Percentiles rank a stretch among this genome's conserved stretches.
phyloP scores from a whole-genome alignment of 2,113 vertebrate genomes.

The Myodes glareolus region DNA sequence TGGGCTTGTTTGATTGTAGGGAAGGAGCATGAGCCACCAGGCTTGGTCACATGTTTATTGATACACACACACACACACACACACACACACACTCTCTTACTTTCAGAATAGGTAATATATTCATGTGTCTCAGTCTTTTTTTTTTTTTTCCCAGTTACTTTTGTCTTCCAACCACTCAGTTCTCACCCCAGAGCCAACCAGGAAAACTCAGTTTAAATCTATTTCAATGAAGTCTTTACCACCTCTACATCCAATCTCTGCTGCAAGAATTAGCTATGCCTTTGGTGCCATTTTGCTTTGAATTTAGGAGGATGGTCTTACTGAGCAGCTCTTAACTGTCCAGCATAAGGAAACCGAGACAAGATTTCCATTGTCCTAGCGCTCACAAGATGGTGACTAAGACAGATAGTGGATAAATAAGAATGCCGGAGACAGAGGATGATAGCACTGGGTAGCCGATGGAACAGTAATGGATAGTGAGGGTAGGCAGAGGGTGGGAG shows the following conservation, averaged over 20 bases:
- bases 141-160: not conserved
- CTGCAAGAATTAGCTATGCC: not conserved
- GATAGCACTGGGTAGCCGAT: not conserved
- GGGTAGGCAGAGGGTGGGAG: not conserved
- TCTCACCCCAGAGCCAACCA: not conserved
- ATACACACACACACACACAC: too few relatives aligned
- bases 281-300: slow-evolving; percentile 7
- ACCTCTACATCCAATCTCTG: not conserved
- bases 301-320: not conserved
- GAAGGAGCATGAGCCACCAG: not conserved
- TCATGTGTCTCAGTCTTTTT: slow-evolving; percentile 22
- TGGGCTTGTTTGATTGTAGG: not conserved
- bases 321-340: not conserved
- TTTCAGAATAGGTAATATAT: not conserved
- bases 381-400: not conserved
- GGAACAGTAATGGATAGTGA: not conserved
- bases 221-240: not conserved
- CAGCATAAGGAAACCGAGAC: not conserved
- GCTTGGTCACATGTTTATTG: too few relatives aligned
- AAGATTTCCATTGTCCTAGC: not conserved
- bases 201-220: not conserved
- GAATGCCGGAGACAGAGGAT: not conserved
- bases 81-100: too few relatives aligned
- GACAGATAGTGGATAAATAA: not conserved
- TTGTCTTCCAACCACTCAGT: not conserved